Conservation (phyloP, 2,888 invertebrate species). For the Catocala sponsa region DNA sequence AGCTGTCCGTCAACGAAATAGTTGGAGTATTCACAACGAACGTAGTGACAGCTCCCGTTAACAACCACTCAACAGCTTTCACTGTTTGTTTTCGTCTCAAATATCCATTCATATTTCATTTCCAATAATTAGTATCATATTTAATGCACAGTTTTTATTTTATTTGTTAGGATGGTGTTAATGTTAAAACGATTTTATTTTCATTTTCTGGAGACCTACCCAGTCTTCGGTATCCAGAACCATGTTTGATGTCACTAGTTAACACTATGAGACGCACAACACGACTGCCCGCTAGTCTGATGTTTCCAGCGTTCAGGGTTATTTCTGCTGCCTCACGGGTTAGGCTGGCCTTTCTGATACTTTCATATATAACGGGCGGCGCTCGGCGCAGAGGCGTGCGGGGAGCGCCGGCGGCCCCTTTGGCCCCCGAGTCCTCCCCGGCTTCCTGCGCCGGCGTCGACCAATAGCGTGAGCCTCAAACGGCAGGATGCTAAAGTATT, state of each 20-base stretch:
- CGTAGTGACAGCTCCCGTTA: slow-evolving; percentile 66
- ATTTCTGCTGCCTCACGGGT: slow-evolving; percentile 82
- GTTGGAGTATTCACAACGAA: slow-evolving; percentile 53
- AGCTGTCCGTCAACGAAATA: slow-evolving; percentile 56
- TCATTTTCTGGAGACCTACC: slow-evolving; percentile 70
- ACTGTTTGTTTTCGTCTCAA: slow-evolving; percentile 48
- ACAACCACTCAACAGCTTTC: slow-evolving; percentile 58
- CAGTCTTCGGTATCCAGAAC: slow-evolving; percentile 86
- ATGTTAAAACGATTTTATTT: slow-evolving; percentile 31
- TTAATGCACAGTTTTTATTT: slow-evolving; percentile 33
- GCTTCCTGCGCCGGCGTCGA: slow-evolving; percentile 77
- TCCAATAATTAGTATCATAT: slow-evolving; percentile 44
- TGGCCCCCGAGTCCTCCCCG: slow-evolving; percentile 73
- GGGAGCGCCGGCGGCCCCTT: slow-evolving; percentile 61
- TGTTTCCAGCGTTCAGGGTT: slow-evolving; percentile 86
- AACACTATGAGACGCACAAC: slow-evolving; percentile 88
- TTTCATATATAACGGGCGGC: slow-evolving; percentile 74
- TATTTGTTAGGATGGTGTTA: slow-evolving; percentile 28
- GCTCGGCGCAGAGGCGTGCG: slow-evolving; percentile 45
- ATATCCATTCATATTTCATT: slow-evolving; percentile 34
- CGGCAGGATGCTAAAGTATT: slow-evolving; percentile 86
- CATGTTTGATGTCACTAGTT: slow-evolving; percentile 86
- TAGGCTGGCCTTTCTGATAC: slow-evolving; percentile 77
- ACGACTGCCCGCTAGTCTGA: slow-evolving; percentile 81
- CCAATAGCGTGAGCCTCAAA: slow-evolving; percentile 85